Conservation (phyloP, 30 jellyfish, hydroid and myxozoan species). For the Hydractinia symbiolongicarpus region DNA sequence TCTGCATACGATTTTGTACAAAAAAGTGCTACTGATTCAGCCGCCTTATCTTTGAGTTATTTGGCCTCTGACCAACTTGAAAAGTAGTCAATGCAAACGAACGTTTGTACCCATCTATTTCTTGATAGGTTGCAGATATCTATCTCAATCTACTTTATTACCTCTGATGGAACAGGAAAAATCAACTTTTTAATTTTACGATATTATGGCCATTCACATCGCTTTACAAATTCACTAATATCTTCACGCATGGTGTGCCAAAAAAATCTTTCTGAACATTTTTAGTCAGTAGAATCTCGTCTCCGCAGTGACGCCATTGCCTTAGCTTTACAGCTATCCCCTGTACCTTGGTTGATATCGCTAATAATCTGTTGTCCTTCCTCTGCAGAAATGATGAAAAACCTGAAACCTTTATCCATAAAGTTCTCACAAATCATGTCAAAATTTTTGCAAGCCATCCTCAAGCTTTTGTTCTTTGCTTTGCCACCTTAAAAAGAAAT, state of each 20-base stretch:
- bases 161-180: conserved; percentile 13
- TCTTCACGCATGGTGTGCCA: conserved; percentile 1
- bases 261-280: conserved; percentile 9
- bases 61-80: background rate
- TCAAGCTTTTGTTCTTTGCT: conserved; percentile 18
- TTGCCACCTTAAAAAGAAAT: conserved; percentile 6
- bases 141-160: background rate
- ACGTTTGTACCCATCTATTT: background rate
- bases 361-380: background rate
- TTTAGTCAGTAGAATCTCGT: background rate
- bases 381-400: background rate
- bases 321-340: background rate
- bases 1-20: background rate
- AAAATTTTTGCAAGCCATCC: background rate
- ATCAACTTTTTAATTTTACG: conserved; percentile 11
- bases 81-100: background rate
- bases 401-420: background rate
- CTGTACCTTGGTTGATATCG: conserved; percentile 3
- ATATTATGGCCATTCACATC: conserved; percentile 7
- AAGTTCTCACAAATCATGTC: background rate
- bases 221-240: conserved; percentile 11
- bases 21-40: background rate
- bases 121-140: background rate
- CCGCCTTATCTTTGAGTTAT: background rate
- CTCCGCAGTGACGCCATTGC: conserved; percentile 18